Conservation (phyloP, 2,797 vertebrate species). For the Myotis planiceps region DNA sequence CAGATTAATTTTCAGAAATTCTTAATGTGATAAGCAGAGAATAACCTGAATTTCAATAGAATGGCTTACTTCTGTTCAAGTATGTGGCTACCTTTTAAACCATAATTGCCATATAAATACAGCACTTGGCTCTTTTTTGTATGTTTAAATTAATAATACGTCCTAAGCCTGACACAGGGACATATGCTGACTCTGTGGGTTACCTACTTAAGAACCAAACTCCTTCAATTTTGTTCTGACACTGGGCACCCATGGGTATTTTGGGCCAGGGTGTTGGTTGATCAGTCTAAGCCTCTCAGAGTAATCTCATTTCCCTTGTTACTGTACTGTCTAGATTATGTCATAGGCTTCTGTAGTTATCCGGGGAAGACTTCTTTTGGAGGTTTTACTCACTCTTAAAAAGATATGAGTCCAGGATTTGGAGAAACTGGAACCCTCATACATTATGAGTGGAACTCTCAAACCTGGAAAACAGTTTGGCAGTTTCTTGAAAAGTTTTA, state of each 20-base stretch:
- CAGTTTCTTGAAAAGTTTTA: background rate
- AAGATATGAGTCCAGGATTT: background rate
- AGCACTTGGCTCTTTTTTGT: background rate
- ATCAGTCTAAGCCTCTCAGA: background rate
- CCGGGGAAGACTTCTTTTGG: background rate
- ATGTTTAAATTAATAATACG: background rate
- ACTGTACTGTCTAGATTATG: background rate
- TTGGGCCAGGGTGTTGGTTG: fast-evolving
- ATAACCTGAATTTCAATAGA: background rate
- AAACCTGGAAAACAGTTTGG: background rate
- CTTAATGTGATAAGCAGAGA: background rate
- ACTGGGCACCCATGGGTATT: background rate
- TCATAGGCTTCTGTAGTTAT: background rate
- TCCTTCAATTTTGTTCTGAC: background rate
- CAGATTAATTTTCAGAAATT: slow-evolving; percentile 22
- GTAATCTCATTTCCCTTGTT: background rate
- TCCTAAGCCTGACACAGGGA: fast-evolving
- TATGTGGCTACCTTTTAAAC: background rate
- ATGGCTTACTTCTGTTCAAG: background rate
- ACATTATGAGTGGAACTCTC: background rate
- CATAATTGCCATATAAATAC: background rate
- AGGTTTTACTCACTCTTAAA: background rate
- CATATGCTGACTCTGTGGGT: background rate
- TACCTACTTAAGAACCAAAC: too few relatives aligned
- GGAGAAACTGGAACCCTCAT: background rate